These are phyloP conservation scores for Drosophila burlai DNA, from an alignment of 1,140 invertebrate species.

Conservation along the genomic window DNA sequence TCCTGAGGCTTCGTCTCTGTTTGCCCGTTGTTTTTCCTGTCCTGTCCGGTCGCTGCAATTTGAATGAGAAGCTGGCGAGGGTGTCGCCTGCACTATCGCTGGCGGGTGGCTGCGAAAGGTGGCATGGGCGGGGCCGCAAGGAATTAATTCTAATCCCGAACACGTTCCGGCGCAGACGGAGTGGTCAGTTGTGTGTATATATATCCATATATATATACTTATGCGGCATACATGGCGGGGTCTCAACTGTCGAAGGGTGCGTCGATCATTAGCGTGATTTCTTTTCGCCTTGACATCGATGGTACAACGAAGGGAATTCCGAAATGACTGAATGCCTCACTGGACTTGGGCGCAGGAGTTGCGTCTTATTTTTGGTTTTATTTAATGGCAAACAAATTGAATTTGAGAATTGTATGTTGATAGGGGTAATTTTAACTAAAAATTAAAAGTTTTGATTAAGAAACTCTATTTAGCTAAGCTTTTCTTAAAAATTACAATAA, in stretches of 20 bases:
- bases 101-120: constrained; percentile 35
- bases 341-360: constrained; percentile 5
- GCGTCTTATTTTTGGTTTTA: background rate
- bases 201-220: background rate
- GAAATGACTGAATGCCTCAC: constrained; percentile 2
- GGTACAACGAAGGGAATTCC: constrained; percentile 3
- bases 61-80: constrained; percentile 51
- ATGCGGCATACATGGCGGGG: background rate
- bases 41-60: constrained; percentile 53
- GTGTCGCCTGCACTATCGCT: constrained; percentile 53
- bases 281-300: constrained; percentile 42
- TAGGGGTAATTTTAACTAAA: background rate
- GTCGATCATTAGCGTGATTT: constrained; percentile 74
- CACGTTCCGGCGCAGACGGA: constrained; percentile 62
- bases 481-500: background rate
- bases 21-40: constrained; percentile 40
- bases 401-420: background rate
- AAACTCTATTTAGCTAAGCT: background rate
- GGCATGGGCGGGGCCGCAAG: constrained; percentile 3
- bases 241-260: constrained; percentile 35
- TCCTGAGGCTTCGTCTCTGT: constrained; percentile 23
- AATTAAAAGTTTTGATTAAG: background rate
- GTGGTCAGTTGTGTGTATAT: constrained; percentile 30
- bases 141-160: constrained; percentile 79
- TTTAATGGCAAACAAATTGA: background rate